phyloP scores from a whole-genome alignment of 2,797 vertebrate genomes.

The Halcyon chelicuti region DNA sequence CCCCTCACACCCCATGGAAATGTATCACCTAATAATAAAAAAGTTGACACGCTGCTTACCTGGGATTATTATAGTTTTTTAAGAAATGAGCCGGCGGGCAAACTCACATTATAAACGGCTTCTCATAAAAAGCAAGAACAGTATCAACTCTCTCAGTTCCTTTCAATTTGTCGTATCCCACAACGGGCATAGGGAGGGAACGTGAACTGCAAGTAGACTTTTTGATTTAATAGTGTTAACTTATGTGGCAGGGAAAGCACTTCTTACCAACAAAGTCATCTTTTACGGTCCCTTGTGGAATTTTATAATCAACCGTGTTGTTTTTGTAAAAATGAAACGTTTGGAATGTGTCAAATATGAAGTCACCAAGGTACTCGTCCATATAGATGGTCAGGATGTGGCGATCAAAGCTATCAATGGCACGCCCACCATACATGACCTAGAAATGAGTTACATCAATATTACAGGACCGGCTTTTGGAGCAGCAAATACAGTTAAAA shows the following conservation, averaged over 20 bases:
- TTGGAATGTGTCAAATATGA: conserved; percentile 92
- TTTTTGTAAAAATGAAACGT: conserved; percentile 90
- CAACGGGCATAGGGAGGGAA: accelerated
- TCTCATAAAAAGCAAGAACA: background rate
- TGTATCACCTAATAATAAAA: background rate
- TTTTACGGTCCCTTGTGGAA: conserved; percentile 84
- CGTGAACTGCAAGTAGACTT: accelerated
- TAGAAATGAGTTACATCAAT: background rate
- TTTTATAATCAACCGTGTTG: conserved; percentile 88
- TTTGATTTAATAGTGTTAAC: background rate
- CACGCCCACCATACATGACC: conserved; percentile 97
- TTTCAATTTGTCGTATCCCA: background rate
- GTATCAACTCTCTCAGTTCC: no score
- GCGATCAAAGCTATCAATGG: conserved; percentile 95
- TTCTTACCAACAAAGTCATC: conserved; percentile 88
- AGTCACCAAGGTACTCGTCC: conserved; percentile 96
- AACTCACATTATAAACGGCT: background rate
- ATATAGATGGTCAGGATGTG: conserved; percentile 92
- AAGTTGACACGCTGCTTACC: background rate
- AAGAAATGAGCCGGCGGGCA: background rate
- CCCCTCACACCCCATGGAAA: background rate
- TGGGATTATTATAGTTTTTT: background rate
- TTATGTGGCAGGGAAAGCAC: background rate
- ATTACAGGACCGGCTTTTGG: background rate
- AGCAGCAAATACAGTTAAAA: background rate